Evolutionary conservation across 2,113 vertebrate genomes (phyloP).

Genomic region (Panthera tigris): DNA sequence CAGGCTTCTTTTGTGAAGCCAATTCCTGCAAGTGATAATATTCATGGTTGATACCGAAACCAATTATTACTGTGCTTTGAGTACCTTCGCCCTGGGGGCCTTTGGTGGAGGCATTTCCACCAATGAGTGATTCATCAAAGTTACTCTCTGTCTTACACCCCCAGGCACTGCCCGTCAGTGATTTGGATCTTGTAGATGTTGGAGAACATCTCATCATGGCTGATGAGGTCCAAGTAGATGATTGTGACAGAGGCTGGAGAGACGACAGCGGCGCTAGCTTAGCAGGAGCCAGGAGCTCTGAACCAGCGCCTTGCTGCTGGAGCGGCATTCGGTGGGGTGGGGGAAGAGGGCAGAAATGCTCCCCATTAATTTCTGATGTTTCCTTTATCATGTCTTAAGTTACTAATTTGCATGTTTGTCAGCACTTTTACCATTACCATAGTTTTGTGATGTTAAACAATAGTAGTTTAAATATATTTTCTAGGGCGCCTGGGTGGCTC

Average conservation of each 20-base stretch:
- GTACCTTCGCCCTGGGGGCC: background rate
- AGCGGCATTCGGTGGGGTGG: background rate
- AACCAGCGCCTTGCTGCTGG: fast-evolving
- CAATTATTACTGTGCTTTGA: background rate
- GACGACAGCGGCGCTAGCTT: background rate
- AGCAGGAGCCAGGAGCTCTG: background rate
- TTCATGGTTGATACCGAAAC: background rate
- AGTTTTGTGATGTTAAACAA: background rate
- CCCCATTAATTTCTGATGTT: background rate
- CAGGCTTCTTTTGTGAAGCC: background rate
- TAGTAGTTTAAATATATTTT: background rate
- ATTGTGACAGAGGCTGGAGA: background rate
- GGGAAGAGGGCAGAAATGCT: background rate
- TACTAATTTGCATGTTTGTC: conserved; percentile 1
- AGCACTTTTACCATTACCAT: background rate
- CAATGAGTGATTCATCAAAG: background rate
- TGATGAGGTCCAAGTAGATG: background rate
- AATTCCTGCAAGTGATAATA: background rate
- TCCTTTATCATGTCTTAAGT: background rate
- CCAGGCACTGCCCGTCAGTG: background rate
- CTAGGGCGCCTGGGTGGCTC: no score
- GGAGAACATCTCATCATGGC: background rate
- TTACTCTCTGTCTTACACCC: background rate
- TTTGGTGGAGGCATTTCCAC: background rate
- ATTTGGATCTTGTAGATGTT: background rate